Evolutionary conservation across 2,797 vertebrate genomes (phyloP), one percentile per base, ranked within the genome.

Genomic region (Coluber constrictor): DNA sequence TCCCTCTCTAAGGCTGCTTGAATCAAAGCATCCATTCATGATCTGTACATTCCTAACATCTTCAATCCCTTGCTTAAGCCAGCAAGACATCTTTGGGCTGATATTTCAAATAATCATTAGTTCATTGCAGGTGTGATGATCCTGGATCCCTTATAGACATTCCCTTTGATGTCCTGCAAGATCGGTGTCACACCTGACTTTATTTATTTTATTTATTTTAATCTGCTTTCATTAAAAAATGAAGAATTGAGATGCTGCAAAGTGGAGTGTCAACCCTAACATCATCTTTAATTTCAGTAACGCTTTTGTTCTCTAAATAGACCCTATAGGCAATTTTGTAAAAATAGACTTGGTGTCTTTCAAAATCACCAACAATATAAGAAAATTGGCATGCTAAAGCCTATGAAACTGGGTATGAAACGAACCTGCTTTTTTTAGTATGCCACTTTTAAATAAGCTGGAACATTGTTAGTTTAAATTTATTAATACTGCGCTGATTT

Each of bases 51-150:
- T 83, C 51, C 54, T 47, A 74, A 25, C 93, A 94, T 90, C 25
- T 55, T 92, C 51, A 93, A 93, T 93, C 55, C 32, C 29, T 93
- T 92, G n/a, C 59, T 94, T 59, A 92, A 95, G 43, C 27, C 91
- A 57, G 91, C 93, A 93, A 88, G 70, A 83, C 54, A 92, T 86
- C 59, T 66, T 89, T 93, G 93, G 18, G 8, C 83, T 93, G 90
- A 11, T 90, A 29, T 1, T 93, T 88, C 25, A 87, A 95, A 95
- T 88, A 11, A 60, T 60, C 32, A 56, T 88, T 15, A 32, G 83
- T 86, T 79, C 94, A 93, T 70, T 83, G 74, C 37, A 83, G 37
- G 18, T 83, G 37, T 83, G 74, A 83, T 83, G 20, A 23, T 43
- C 20, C 20, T 5, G 37, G 74, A 3, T 83, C 74, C 15, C 20